phyloP scores from a whole-genome alignment of 1,140 invertebrate species.

The Coenobita brevimanus region DNA sequence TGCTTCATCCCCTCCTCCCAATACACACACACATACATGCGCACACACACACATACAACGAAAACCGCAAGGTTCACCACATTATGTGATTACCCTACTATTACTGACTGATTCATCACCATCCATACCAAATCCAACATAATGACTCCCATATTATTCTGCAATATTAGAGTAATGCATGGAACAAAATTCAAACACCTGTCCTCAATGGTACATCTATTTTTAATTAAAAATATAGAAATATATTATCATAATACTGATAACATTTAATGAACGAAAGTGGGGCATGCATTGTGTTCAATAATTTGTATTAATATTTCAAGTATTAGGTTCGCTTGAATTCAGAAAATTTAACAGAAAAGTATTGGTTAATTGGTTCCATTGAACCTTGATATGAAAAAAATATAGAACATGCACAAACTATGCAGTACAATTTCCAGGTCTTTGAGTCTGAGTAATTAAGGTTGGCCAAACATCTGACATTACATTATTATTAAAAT shows the following conservation, averaged over 20 bases:
- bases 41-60: not conserved
- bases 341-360: slow-evolving; percentile 29
- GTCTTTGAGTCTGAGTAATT: slow-evolving; percentile 22
- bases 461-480: slow-evolving; percentile 27
- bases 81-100: not conserved
- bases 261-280: slow-evolving; percentile 27
- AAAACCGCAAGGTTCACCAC: not conserved
- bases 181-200: slow-evolving; percentile 23
- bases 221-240: slow-evolving; percentile 24
- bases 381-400: slow-evolving; percentile 32
- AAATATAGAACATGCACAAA: slow-evolving; percentile 32
- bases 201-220: slow-evolving; percentile 21
- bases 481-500: slow-evolving; percentile 44
- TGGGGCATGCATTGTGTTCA: slow-evolving; percentile 18
- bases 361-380: slow-evolving; percentile 38
- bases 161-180: slow-evolving; percentile 25
- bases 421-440: slow-evolving; percentile 20
- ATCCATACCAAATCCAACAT: slow-evolving; percentile 1
- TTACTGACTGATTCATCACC: slow-evolving; percentile 23
- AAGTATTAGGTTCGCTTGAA: slow-evolving; percentile 29
- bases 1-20: slow-evolving; percentile 13
- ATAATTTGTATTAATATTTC: slow-evolving; percentile 27
- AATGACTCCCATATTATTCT: slow-evolving; percentile 29
- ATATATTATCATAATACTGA: slow-evolving; percentile 27
- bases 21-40: not conserved